A percentile compares a stretch with the other conserved stretches of the same genome.
Evolutionary conservation across 2,797 vertebrate species (phyloP).

Genomic region (Esox lucius): DNA sequence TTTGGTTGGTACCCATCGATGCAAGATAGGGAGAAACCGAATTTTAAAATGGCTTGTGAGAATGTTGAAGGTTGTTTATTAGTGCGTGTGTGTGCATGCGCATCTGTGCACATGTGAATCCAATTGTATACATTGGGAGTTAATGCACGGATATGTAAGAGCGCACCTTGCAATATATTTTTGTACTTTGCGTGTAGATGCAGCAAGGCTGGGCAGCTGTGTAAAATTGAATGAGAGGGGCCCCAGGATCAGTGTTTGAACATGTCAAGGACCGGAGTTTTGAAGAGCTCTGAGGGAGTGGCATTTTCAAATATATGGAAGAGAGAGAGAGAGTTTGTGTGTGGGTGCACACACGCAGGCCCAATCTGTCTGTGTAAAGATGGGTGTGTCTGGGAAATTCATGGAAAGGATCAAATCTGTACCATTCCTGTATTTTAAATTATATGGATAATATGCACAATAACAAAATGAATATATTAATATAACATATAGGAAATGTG

Average conservation of each 20-base stretch:
- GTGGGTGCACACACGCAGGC: background rate
- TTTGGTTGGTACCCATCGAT: background rate
- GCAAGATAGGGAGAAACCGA: background rate
- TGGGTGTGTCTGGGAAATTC: slow-evolving; percentile 69
- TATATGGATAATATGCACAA: too few relatives aligned
- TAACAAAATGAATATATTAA: too few relatives aligned
- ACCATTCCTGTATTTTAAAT: too few relatives aligned
- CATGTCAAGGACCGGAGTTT: background rate
- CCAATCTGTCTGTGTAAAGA: slow-evolving; percentile 19
- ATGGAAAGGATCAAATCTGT: slow-evolving; percentile 44
- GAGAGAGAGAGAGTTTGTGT: background rate
- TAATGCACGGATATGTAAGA: background rate
- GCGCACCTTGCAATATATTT: background rate
- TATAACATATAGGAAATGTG: too few relatives aligned
- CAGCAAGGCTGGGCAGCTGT: background rate
- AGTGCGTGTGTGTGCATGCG: background rate
- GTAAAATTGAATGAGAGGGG: background rate
- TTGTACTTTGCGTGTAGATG: background rate
- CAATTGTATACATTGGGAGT: background rate
- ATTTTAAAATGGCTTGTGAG: background rate
- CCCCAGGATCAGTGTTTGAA: background rate
- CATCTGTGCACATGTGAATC: background rate
- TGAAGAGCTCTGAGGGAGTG: background rate
- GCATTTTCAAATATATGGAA: background rate
- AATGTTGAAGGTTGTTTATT: background rate